Evolutionary conservation across 2,797 vertebrate genomes (phyloP), one percentile per base, ranked within the genome.

Genomic region (Balearica regulorum): DNA sequence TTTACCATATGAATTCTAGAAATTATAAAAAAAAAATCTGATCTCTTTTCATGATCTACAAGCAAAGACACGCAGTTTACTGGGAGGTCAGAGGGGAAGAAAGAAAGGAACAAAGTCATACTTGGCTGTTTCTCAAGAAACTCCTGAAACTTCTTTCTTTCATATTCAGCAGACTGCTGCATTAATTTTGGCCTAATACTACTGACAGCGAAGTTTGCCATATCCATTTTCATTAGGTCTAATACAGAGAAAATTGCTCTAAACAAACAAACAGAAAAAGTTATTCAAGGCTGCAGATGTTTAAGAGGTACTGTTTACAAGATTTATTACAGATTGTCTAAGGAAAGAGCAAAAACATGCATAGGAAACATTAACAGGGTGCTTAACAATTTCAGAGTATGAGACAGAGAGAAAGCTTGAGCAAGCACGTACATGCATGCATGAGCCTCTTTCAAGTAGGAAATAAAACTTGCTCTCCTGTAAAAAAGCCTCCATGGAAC

Each of bases 191-290:
- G 99, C 89, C 99, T 98, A 94, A 99, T 98, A 97, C 99, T 99
- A 95, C 96, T 99, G 95, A 99, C 95, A 62, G 99, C 98, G 96
- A 99, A 99, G 98, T 99, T 99, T 28, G 99, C 99, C 99, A 99
- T 99, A 98, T 99, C 99, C 82, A 99, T 97, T 98, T 99, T 99
- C 99, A 99, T 99, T 89, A 99, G 97, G 98, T 99, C 99, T 98
- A 99, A 97, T 57, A 99, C 98, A 60, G 98, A 98, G 97, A 99
- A 99, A 94, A 99, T 99, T 12, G 98, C 98, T 98, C 99, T 99
- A 96, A 46, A 97, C 95, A 91, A 96, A 90, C 83, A 72, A 92
- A 96, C 82, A 93, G 78, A 89, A 91, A 87, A 83, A 96, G 90
- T 92, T 91, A 94, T 93, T 93, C 71, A 62, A 90, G 41, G 60